Base-by-base conservation (phyloP, 2,797 vertebrate species). In the Sphenodon punctatus region DNA sequence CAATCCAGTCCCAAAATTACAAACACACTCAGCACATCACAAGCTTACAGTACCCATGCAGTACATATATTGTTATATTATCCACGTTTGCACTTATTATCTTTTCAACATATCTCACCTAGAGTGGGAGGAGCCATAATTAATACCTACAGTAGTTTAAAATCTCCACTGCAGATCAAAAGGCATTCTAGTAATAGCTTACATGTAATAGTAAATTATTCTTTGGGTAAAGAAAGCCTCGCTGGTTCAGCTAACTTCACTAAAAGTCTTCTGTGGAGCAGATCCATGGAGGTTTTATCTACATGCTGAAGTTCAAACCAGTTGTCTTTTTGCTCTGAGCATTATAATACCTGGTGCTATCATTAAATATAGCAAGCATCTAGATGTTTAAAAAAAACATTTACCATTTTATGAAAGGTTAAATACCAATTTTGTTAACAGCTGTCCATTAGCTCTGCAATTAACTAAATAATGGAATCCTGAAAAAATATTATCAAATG, bases 11-110 rank as follows among this genome's bases (percentile, higher is more conserved):
- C 4, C n/a, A 3, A 27, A 58, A 85, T 80, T 86, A 90, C 59
- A 46, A 9, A 88, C 67, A 76, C 87, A 85, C 69, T 82, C 48
- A 79, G 34, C 68, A 72, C 81, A 82, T 67, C 45, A 63, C 22
- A 75, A 66, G 42, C 73, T 75, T 14, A 78, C 6, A 11, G 73
- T 68, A 75, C 60, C 75, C 92, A 93, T 93, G 92, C 92, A 91
- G 81, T 69, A 91, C 39, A n/a, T 1, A 74, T 4, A 53, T 84
- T 65, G 66, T 61, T 77, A 25, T 43, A 1, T 80, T 72, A 80
- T 76, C 75, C 83, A 75, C 66, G 22, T 14, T 41, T 53, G 5
- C 71, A 73, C 16, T 63, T 69, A 2, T 3, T 61, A 0, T 1
- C 36, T 61, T 86, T 75, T 64, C 73, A 63, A 56, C 48, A 63